Evolutionary conservation across 1,140 invertebrate genomes (phyloP).

Genomic region (Lucilia sericata): DNA sequence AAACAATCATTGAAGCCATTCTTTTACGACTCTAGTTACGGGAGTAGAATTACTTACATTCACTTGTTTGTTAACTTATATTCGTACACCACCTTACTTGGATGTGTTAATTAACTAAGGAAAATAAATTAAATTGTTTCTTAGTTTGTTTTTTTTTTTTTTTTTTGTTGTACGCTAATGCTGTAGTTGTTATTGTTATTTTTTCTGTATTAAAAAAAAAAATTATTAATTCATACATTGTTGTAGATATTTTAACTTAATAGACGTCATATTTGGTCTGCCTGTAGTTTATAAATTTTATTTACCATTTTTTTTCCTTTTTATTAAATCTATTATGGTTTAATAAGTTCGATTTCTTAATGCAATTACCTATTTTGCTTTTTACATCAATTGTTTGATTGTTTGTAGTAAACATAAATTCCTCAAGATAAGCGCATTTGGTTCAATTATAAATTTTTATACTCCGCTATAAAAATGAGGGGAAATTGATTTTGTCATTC

Average conservation of each 20-base stretch:
- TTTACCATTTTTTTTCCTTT: background rate
- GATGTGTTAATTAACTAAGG: conserved; percentile 2
- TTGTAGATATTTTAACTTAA: conserved; percentile 2
- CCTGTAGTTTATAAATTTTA: background rate
- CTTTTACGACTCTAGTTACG: background rate
- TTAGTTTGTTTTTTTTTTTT: background rate
- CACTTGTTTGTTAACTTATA: background rate
- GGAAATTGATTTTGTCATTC: too few relatives aligned
- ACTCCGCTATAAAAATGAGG: background rate
- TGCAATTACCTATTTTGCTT: background rate
- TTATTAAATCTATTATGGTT: background rate
- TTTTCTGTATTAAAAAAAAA: background rate
- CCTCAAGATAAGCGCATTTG: background rate
- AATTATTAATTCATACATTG: conserved; percentile 18
- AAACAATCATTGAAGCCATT: background rate
- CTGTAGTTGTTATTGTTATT: background rate
- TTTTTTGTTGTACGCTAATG: too few relatives aligned
- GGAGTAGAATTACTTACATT: background rate
- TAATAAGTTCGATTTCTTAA: background rate
- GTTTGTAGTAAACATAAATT: background rate
- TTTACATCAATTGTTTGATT: background rate
- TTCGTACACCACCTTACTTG: conserved; percentile 1
- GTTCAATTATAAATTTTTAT: background rate
- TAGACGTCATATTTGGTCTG: background rate
- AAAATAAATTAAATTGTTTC: conserved; percentile 11